Conservation (phyloP, 2,113 vertebrate genomes). For the Formicarius rufipectus region DNA sequence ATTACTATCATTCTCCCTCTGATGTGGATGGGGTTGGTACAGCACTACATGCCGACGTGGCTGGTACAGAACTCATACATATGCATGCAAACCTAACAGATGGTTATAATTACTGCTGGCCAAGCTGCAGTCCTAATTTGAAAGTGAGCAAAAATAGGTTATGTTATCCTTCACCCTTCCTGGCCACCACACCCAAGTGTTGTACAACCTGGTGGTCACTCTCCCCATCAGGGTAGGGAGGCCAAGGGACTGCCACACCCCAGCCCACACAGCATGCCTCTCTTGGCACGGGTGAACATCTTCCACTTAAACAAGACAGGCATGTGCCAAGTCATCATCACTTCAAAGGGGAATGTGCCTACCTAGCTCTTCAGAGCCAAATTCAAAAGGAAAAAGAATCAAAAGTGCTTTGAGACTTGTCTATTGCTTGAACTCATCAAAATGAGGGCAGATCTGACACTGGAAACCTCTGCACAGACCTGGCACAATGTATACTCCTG, state of each 20-base stretch:
- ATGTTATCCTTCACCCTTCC: neutral
- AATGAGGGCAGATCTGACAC: neutral
- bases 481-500: neutral
- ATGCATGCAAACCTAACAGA: slow-evolving; percentile 50
- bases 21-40: slow-evolving; percentile 11
- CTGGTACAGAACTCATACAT: slow-evolving; percentile 33
- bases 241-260: rapidly evolving
- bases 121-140: slow-evolving; percentile 48
- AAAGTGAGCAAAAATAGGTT: slow-evolving; percentile 10
- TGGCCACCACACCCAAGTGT: neutral
- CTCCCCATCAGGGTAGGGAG: neutral
- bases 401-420: neutral
- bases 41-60: neutral
- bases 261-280: rapidly evolving
- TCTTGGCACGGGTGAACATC: rapidly evolving
- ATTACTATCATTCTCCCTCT: neutral
- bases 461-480: slow-evolving; percentile 2
- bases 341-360: neutral
- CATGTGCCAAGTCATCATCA: neutral
- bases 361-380: neutral
- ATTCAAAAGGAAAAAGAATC: neutral
- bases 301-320: neutral
- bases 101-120: slow-evolving; percentile 61
- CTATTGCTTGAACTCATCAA: neutral
- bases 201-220: neutral